Evolutionary conservation across 2,888 invertebrate species (phyloP).

Genomic region (Gortyna flavago): DNA sequence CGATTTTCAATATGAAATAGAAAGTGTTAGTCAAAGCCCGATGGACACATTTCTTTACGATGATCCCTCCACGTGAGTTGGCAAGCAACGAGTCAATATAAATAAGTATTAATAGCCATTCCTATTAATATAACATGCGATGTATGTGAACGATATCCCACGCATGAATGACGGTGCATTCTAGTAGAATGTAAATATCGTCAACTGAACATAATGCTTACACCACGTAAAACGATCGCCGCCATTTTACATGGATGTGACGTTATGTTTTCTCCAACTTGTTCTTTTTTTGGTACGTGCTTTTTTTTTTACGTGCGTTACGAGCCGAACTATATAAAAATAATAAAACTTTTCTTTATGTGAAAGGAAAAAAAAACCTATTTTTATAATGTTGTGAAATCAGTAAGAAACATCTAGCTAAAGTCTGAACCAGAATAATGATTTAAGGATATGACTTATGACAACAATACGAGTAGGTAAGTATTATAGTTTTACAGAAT

Average conservation of each 20-base stretch:
- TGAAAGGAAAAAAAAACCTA: too few relatives aligned
- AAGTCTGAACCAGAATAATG: too few relatives aligned
- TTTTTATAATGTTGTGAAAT: background rate
- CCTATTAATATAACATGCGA: slow-evolving; percentile 21
- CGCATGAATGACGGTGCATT: slow-evolving; percentile 28
- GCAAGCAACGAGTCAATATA: slow-evolving; percentile 34
- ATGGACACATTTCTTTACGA: slow-evolving; percentile 15
- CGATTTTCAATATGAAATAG: background rate
- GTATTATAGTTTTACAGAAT: background rate
- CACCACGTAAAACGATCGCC: background rate
- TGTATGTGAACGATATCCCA: slow-evolving; percentile 3
- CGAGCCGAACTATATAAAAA: too few relatives aligned
- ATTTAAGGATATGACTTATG: background rate
- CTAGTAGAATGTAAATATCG: background rate
- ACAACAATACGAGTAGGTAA: background rate
- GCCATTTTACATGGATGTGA: background rate
- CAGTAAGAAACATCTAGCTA: background rate
- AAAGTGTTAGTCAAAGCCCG: background rate
- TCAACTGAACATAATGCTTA: background rate
- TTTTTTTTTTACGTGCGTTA: background rate
- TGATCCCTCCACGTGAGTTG: slow-evolving; percentile 41
- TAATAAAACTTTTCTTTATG: too few relatives aligned
- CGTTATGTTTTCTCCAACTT: too few relatives aligned
- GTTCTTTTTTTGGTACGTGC: too few relatives aligned
- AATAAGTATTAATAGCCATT: slow-evolving; percentile 41